Conservation (phyloP, 2,888 invertebrate genomes). For the Cryptocephalus primarius region DNA sequence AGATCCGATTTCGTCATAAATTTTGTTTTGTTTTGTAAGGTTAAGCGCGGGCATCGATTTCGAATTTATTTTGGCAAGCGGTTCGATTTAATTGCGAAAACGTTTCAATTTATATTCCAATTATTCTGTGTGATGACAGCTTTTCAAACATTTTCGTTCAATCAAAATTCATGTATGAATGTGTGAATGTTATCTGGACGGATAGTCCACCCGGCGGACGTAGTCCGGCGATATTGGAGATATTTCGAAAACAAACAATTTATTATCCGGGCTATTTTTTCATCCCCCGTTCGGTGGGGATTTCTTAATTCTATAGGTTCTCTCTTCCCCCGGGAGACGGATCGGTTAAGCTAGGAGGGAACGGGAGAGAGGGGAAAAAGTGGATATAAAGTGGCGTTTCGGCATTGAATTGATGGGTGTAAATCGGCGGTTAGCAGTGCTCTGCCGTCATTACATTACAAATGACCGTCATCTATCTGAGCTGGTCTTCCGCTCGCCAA, state of each 20-base stretch:
- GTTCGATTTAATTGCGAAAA: neutral
- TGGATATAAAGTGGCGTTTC: constrained; percentile 13
- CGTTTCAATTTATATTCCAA: constrained; percentile 19
- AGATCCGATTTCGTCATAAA: too few relatives aligned
- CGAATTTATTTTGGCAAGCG: too few relatives aligned
- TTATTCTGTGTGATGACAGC: constrained; percentile 21
- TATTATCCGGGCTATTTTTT: too few relatives aligned
- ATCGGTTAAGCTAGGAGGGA: too few relatives aligned
- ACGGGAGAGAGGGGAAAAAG: constrained; percentile 7
- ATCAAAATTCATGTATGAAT: constrained; percentile 20
- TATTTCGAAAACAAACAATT: too few relatives aligned
- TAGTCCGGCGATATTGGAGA: too few relatives aligned
- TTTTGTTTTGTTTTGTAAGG: too few relatives aligned
- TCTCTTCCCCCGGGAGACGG: too few relatives aligned
- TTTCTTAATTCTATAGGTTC: too few relatives aligned
- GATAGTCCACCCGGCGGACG: too few relatives aligned
- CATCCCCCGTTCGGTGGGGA: too few relatives aligned
- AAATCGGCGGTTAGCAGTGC: constrained; percentile 32
- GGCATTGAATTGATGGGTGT: constrained; percentile 27
- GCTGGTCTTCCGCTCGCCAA: constrained; percentile 26
- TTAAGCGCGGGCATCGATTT: too few relatives aligned
- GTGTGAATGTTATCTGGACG: neutral
- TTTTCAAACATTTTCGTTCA: constrained; percentile 23
- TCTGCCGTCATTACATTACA: constrained; percentile 32
- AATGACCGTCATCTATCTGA: constrained; percentile 31